These are phyloP conservation scores for Lutraria rhynchaena DNA, from an alignment of 1,140 invertebrate genomes.

Conservation along the genomic window DNA sequence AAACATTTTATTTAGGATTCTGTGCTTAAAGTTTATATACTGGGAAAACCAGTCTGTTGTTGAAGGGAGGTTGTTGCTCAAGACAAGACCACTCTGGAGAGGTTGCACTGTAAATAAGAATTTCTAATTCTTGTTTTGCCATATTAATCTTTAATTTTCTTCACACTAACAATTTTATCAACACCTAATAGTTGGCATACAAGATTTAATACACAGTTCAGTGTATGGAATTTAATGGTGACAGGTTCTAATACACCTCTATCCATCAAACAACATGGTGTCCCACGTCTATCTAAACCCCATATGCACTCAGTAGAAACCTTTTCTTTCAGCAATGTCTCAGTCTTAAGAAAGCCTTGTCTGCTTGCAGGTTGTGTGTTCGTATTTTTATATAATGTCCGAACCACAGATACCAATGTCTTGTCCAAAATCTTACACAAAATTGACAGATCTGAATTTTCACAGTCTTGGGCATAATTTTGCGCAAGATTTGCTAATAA, in stretches of 20 bases:
- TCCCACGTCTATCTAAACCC: constrained; percentile 21
- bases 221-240: constrained; percentile 15
- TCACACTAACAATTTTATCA: constrained; percentile 39
- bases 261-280: constrained; percentile 4
- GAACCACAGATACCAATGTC: constrained; percentile 20
- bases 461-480: background rate
- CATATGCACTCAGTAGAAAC: background rate
- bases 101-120: too few species aligned
- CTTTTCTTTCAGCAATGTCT: background rate
- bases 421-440: constrained; percentile 17
- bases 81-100: too few species aligned
- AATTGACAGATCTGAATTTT: constrained; percentile 3
- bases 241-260: constrained; percentile 24
- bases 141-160: constrained; percentile 5
- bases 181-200: constrained; percentile 12
- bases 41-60: too few species aligned
- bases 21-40: too few species aligned
- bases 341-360: background rate
- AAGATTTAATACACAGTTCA: constrained; percentile 23
- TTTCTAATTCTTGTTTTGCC: too few species aligned
- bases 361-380: background rate
- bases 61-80: too few species aligned
- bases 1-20: too few species aligned
- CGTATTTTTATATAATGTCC: constrained; percentile 18
- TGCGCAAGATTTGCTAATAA: background rate